Evolutionary conservation across 2,888 invertebrate species (phyloP).

Genomic region (Pyralis farinalis): DNA sequence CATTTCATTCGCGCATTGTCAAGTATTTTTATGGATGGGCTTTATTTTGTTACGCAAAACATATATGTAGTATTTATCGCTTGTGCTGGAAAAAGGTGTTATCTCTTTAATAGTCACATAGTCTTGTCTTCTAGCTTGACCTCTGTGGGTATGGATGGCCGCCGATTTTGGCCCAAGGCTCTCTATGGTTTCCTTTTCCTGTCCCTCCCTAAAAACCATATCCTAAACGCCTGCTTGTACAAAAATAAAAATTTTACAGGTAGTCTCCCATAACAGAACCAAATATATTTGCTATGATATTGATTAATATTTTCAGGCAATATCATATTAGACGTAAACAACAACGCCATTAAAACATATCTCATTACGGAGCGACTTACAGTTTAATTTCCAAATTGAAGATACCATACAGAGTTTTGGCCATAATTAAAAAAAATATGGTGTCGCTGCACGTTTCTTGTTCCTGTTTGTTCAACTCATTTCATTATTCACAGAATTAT

Average conservation of each 20-base stretch:
- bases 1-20: too few relatives aligned
- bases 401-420: conserved; percentile 73
- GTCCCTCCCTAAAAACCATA: conserved; percentile 19
- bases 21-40: too few relatives aligned
- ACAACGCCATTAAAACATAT: too few relatives aligned
- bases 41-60: too few relatives aligned
- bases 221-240: neutral
- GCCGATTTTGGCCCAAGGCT: conserved; percentile 72
- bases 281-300: neutral
- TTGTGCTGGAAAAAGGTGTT: conserved; percentile 39
- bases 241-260: conserved; percentile 1
- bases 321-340: too few relatives aligned
- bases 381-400: conserved; percentile 6
- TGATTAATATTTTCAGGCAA: too few relatives aligned
- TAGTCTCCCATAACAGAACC: neutral
- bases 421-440: conserved; percentile 43
- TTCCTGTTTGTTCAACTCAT: too few relatives aligned
- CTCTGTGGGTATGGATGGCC: conserved; percentile 25
- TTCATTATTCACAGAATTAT: too few relatives aligned
- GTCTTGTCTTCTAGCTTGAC: conserved; percentile 25
- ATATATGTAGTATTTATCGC: too few relatives aligned
- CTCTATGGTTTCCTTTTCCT: conserved; percentile 58
- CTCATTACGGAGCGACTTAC: too few relatives aligned
- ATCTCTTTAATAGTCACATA: conserved; percentile 38
- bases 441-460: conserved; percentile 31